A percentile compares a stretch with the other conserved stretches of the same genome.
Conservation (phyloP, 2,888 invertebrate species). For the Pterobdella sp. region DNA sequence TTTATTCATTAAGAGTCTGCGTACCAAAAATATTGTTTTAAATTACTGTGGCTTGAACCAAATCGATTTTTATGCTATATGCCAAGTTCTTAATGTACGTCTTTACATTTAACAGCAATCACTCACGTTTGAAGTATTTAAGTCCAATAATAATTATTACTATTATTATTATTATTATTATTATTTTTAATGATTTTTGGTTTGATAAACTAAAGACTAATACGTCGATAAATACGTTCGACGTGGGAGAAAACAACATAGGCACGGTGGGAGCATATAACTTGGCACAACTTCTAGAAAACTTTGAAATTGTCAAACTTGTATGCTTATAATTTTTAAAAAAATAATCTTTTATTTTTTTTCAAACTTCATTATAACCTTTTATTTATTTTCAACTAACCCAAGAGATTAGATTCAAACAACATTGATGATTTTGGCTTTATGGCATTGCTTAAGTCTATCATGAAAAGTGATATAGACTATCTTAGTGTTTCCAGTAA, state of each 20-base stretch:
- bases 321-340: background rate
- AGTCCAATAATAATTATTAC: no score
- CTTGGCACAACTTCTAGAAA: background rate
- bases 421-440: constrained; percentile 2
- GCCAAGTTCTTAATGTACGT: background rate
- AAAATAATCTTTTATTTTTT: background rate
- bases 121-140: no score
- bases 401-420: background rate
- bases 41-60: constrained; percentile 1
- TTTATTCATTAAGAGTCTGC: background rate
- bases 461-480: background rate
- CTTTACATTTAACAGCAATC: no score
- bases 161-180: no score
- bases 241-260: background rate
- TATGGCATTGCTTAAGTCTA: background rate
- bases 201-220: no score
- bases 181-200: no score
- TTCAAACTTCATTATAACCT: background rate
- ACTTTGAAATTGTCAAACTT: background rate
- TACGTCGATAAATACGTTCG: background rate
- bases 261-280: background rate
- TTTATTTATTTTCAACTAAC: background rate
- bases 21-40: background rate
- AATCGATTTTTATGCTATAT: background rate
- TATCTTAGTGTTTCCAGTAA: background rate